Base-by-base conservation (phyloP, 1,140 invertebrate genomes). In the Tigriopus japonicus region DNA sequence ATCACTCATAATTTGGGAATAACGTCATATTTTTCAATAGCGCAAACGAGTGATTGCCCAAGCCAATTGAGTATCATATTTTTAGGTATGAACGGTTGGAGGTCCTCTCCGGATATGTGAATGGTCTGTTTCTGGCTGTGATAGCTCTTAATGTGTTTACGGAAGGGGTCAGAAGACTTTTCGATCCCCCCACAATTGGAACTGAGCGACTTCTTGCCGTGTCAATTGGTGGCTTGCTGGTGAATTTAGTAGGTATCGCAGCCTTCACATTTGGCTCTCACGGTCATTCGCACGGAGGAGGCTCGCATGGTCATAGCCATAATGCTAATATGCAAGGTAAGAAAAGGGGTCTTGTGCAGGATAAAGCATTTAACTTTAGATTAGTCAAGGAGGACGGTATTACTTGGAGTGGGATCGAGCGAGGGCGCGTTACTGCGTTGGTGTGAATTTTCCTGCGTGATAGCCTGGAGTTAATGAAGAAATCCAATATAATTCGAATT, bases 301-400 rank as follows among this genome's bases (percentile, higher is more conserved):
- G 68, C 66, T 69, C 72, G 42, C 75, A 78, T 62, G 68, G 67
- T 58, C 75, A 77, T 68, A 68, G 68, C 13, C 72, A 78, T 62
- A 80, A 79, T 66, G 77, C 76, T 23, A 81, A 84, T 65, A 75
- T 79, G 70, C 71, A 77, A 71, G 77, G 76, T 65, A 51, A 21
- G 19, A n/a, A n/a, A n/a, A n/a, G n/a, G n/a, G n/a, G n/a, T n/a
- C n/a, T n/a, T n/a, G n/a, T n/a, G n/a, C n/a, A n/a, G n/a, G n/a
- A n/a, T n/a, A n/a, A n/a, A n/a, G n/a, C n/a, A n/a, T n/a, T n/a
- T n/a, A n/a, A n/a, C n/a, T n/a, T n/a, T n/a, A n/a, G n/a, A n/a
- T n/a, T n/a, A n/a, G n/a, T n/a, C n/a, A n/a, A n/a, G n/a, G n/a
- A n/a, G n/a, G n/a, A n/a, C n/a, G n/a, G n/a, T n/a, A n/a, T n/a